A percentile compares a stretch with the other conserved stretches of the same genome.
phyloP scores from a whole-genome alignment of 2,888 invertebrate species.

The Orthosia gracilis region DNA sequence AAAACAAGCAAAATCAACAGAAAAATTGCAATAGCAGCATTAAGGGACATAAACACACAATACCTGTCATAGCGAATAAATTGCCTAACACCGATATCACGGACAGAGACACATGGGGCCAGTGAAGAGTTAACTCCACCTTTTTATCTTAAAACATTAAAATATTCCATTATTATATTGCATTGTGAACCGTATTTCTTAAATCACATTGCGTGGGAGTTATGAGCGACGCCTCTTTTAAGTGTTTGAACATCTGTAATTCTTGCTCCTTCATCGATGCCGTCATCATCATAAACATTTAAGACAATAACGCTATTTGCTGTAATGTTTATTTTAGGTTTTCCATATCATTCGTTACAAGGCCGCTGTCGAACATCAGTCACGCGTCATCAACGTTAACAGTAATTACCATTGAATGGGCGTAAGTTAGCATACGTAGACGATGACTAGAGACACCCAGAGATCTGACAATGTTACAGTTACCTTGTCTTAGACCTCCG shows the following conservation, averaged over 20 bases:
- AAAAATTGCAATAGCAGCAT: constrained; percentile 77
- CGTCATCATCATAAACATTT: constrained; percentile 61
- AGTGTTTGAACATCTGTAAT: constrained; percentile 69
- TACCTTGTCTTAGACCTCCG: constrained; percentile 85
- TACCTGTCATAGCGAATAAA: constrained; percentile 84
- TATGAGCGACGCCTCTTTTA: constrained; percentile 61
- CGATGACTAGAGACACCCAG: constrained; percentile 65
- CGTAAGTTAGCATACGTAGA: constrained; percentile 63
- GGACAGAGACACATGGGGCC: constrained; percentile 81
- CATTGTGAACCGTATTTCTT: constrained; percentile 74
- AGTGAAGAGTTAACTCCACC: constrained; percentile 72
- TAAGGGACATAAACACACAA: constrained; percentile 77
- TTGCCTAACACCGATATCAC: constrained; percentile 79
- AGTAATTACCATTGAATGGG: constrained; percentile 81
- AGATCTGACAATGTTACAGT: constrained; percentile 80
- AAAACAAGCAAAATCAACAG: constrained; percentile 76
- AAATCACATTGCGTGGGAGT: constrained; percentile 66
- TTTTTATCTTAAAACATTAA: constrained; percentile 76
- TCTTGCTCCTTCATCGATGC: constrained; percentile 49
- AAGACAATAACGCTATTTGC: constrained; percentile 65
- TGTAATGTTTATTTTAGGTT: constrained; percentile 64
- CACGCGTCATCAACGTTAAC: constrained; percentile 78
- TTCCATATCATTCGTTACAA: constrained; percentile 75
- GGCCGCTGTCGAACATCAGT: constrained; percentile 74
- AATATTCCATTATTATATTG: constrained; percentile 77